phyloP scores from a whole-genome alignment of 1,140 invertebrate species.

The Bombus huntii region DNA sequence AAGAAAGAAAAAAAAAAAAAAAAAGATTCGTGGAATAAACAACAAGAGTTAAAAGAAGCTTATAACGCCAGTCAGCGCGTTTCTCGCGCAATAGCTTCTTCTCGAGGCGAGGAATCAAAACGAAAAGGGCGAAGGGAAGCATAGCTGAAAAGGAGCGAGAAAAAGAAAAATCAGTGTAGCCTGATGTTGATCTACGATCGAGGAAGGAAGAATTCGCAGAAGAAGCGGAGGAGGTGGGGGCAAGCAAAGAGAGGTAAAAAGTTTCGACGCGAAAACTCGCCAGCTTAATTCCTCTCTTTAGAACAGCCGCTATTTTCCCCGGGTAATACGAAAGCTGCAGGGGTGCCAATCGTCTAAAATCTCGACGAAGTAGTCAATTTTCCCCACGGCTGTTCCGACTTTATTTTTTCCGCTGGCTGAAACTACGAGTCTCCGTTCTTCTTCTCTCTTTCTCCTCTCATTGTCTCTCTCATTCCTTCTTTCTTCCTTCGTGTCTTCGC shows the following conservation, averaged over 20 bases:
- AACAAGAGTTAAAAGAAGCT: background rate
- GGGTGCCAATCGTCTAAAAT: conserved; percentile 57
- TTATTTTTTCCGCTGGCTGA: conserved; percentile 56
- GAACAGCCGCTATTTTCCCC: conserved; percentile 28
- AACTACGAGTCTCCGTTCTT: conserved; percentile 21
- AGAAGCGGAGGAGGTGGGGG: background rate
- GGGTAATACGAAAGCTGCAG: background rate
- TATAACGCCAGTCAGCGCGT: too few relatives aligned
- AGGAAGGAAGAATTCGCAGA: conserved; percentile 18
- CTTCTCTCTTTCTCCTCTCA: too few relatives aligned
- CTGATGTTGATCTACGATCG: conserved; percentile 46
- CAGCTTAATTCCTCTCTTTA: conserved; percentile 56
- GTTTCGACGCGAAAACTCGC: conserved; percentile 52
- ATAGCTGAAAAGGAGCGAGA: background rate
- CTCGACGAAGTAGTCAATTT: conserved; percentile 42
- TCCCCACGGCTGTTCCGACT: conserved; percentile 26
- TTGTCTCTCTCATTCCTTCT: too few relatives aligned
- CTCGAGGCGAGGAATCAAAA: background rate
- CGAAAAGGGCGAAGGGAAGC: background rate
- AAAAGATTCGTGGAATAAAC: too few relatives aligned
- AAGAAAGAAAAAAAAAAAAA: too few relatives aligned
- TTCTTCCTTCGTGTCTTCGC: background rate
- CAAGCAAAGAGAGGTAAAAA: conserved; percentile 19
- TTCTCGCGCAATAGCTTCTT: background rate
- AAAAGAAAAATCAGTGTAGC: background rate